Conservation (phyloP, 2,797 vertebrate species). For the Podarcis lilfordi region DNA sequence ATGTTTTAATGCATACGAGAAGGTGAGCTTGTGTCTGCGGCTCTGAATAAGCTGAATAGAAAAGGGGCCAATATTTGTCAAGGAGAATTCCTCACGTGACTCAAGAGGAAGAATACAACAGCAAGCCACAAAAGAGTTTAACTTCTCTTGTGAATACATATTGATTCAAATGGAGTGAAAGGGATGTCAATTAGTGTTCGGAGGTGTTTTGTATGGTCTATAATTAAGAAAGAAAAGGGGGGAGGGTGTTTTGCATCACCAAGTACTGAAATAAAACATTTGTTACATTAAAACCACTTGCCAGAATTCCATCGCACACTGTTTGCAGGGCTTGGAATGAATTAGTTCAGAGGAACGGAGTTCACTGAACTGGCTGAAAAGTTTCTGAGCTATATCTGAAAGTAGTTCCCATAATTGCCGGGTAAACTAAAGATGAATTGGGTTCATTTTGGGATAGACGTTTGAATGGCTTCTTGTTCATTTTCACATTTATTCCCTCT, state of each 20-base stretch:
- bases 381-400: no score
- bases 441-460: no score
- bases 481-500: no score
- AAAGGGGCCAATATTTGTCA: conserved; percentile 27
- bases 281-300: conserved; percentile 42
- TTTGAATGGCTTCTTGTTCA: no score
- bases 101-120: conserved; percentile 56
- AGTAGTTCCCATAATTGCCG: no score
- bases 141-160: conserved; percentile 69
- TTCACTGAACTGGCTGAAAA: no score
- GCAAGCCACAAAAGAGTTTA: conserved; percentile 56
- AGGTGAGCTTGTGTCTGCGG: conserved; percentile 30
- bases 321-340: conserved; percentile 14
- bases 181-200: conserved; percentile 77
- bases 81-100: conserved; percentile 58
- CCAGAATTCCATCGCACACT: background rate
- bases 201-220: conserved; percentile 63
- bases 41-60: conserved; percentile 52
- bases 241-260: conserved; percentile 76
- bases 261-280: conserved; percentile 76
- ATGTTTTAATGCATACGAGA: conserved; percentile 12
- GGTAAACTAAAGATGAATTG: no score
- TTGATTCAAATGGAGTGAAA: conserved; percentile 68
- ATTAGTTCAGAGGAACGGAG: no score
- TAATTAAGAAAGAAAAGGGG: conserved; percentile 65